Evolutionary conservation across 2,113 vertebrate species (phyloP), one percentile per base, ranked within the genome.

Genomic region (Corydoras maculifer): DNA sequence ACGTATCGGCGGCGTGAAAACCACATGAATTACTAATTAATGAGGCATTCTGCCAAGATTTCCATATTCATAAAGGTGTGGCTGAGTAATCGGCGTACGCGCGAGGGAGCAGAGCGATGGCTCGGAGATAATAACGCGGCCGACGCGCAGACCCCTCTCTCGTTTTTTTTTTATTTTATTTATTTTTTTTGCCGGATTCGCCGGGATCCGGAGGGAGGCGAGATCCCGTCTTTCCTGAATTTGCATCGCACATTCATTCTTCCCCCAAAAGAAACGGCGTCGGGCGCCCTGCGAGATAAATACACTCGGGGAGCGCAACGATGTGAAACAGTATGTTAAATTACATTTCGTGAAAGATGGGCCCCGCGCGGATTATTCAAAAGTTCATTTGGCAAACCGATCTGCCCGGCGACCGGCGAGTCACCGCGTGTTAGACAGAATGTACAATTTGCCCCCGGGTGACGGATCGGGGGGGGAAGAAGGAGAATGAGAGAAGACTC

Each of bases 21-120:
- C 89, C 89, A 85, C 87, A 89, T 87, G 88, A 90, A 90, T 91
- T 89, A 90, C 90, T 89, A 89, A 90, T 91, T 90, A 90, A 91
- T 90, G 88, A 90, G 84, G 84, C 88, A 89, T 90, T 90, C 87
- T 89, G 68, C 82, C 78, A 79, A 84, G 80, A 89, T 91, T 89
- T 91, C 86, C 90, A 91, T 91, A 91, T 90, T 90, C 86, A 90
- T 91, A 90, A 89, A 89, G 90, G 89, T 89, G 88, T 88, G 80
- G 82, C 73, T 82, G 81, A 85, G 88, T 88, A 87, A 90, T 91
- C 88, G 88, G 85, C 84, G 85, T 85, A 89, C 83, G 88, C 89
- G 88, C 86, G 88, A 91, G 84, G 71, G 86, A 82, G 75, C 84
- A 82, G 84, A 86, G 82, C 81, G 85, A 88, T 87, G 83, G 85